phyloP scores from a whole-genome alignment of 37 sponge, comb jelly and placozoan species.

The Haliclona indistincta region DNA sequence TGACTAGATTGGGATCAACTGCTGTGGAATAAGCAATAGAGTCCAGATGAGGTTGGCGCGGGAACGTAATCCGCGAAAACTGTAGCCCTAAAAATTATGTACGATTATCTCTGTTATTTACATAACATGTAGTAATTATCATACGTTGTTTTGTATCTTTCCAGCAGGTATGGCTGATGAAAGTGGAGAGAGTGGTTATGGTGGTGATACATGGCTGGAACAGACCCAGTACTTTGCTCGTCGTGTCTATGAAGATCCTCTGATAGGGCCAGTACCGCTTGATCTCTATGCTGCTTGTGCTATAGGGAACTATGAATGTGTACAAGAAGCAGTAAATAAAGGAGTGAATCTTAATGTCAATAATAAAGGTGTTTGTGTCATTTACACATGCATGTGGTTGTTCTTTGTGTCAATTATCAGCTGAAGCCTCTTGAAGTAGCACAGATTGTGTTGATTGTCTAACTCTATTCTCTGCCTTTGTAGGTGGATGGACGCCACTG shows the following conservation, averaged over 20 bases:
- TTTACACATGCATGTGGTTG: not conserved
- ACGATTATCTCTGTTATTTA: too few relatives aligned
- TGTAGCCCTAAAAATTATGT: too few relatives aligned
- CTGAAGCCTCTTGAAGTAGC: not conserved
- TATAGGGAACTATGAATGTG: constrained; percentile 73
- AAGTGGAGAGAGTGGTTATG: too few relatives aligned
- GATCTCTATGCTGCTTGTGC: constrained; percentile 80
- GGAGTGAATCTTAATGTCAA: constrained; percentile 20
- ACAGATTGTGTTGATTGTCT: constrained; percentile 1
- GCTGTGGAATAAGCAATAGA: too few relatives aligned
- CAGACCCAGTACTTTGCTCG: constrained; percentile 36
- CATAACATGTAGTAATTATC: too few relatives aligned
- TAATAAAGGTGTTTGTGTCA: constrained; percentile 66
- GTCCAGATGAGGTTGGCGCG: too few relatives aligned
- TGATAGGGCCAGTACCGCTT: constrained; percentile 30
- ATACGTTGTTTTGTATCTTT: too few relatives aligned
- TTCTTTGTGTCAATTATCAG: not conserved
- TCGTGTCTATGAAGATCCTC: constrained; percentile 47
- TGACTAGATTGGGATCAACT: too few relatives aligned
- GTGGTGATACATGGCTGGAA: too few relatives aligned
- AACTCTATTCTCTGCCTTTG: not conserved
- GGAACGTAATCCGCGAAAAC: too few relatives aligned
- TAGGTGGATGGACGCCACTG: constrained; percentile 73
- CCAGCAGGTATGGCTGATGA: too few relatives aligned
- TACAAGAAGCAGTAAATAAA: constrained; percentile 45